Evolutionary conservation across 2,888 invertebrate species (phyloP), one percentile per base, ranked within the genome.

Genomic region (Orthosia incerta): DNA sequence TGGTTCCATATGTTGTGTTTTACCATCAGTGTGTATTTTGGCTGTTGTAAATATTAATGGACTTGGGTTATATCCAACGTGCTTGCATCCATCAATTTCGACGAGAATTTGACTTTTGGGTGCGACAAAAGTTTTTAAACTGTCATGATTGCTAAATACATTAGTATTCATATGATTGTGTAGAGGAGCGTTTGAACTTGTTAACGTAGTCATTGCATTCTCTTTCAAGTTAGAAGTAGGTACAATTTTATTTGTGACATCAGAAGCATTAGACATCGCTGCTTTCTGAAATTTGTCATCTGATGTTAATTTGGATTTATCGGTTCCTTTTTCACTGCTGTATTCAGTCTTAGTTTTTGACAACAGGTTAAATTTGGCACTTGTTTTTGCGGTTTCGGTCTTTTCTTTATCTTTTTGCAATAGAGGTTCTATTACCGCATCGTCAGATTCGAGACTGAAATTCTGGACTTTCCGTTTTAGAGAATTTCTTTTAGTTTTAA

Each of bases 21-120:
- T 94, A 57, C 89, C 91, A 79, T 95, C 94, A 3, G 92, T 89
- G 68, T 95, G 95, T 84, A 96, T 96, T 92, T 95, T 96, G 12
- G 96, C 96, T n/a, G 95, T 96, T 26, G 96, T 96, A 83, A 96
- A 96, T 83, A 96, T 96, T 77, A 95, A 86, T 39, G 95, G 93
- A 82, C 92, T 93, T 26, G 94, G 89, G 76, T 72, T 93, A 74
- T 90, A 93, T 55, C 82, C 84, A 56, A 86, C 87, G 50, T 89
- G 84, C 76, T 93, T 94, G 77, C 86, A 88, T 64, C 87, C 89
- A 74, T 94, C 93, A 70, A 95, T 92, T 88, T 95, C 94, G 61
- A 95, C 92, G 53, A 95, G 90, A 74, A 94, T 87, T 86, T 93
- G 91, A 79, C 83, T 93, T 90, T 93, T 95, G 13, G 91, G 82